Evolutionary conservation across 2,888 invertebrate genomes (phyloP).

Genomic region (Melitaea athalia): DNA sequence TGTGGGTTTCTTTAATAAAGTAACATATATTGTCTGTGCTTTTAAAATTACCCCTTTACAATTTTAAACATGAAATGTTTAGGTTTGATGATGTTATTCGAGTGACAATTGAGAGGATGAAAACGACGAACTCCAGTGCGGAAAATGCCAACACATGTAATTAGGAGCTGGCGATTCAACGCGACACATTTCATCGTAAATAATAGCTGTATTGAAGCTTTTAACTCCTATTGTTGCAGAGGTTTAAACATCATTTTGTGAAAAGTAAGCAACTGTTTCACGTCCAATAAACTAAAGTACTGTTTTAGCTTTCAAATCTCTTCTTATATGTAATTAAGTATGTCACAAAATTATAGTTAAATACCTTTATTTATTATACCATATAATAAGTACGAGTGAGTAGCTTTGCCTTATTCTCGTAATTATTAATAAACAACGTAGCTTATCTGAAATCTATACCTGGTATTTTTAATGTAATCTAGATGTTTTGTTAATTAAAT

Average conservation of each 20-base stretch:
- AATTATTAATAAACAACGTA: too few relatives aligned
- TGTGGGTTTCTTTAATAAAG: too few relatives aligned
- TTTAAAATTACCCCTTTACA: not conserved
- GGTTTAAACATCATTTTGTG: conserved; percentile 9
- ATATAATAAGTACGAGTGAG: too few relatives aligned
- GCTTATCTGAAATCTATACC: not conserved
- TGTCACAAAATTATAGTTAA: too few relatives aligned
- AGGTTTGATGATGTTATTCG: conserved; percentile 23
- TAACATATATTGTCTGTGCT: too few relatives aligned
- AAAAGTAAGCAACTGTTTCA: conserved; percentile 5
- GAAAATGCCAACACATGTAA: conserved; percentile 43
- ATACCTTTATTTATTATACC: too few relatives aligned
- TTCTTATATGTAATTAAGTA: too few relatives aligned
- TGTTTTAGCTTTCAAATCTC: not conserved
- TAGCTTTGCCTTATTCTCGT: too few relatives aligned
- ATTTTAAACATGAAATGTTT: conserved; percentile 15
- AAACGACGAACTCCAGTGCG: conserved; percentile 26
- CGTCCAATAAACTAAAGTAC: conserved; percentile 10
- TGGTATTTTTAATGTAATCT: too few relatives aligned
- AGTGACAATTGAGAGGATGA: conserved; percentile 32
- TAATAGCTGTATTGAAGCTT: conserved; percentile 37
- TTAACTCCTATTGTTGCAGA: conserved; percentile 18
- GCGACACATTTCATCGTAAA: conserved; percentile 43
- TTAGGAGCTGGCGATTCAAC: conserved; percentile 42
- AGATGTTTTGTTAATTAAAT: not conserved